phyloP scores from a whole-genome alignment of 1,140 invertebrate species.

The Thrips palmi region DNA sequence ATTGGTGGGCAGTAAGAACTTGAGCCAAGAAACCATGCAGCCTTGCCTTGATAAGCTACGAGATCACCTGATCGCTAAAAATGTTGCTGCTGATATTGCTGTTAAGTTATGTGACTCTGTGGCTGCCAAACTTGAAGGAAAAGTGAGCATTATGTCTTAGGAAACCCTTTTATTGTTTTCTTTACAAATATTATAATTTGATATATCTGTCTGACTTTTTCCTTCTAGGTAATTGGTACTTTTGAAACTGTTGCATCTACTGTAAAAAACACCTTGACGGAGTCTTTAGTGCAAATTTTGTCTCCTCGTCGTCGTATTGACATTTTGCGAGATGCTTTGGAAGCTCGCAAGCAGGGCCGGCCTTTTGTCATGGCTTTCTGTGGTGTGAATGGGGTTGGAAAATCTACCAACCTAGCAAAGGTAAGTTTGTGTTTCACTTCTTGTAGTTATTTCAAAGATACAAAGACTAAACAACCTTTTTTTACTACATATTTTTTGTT shows the following conservation, averaged over 20 bases:
- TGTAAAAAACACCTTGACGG: constrained; percentile 62
- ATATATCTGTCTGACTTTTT: constrained; percentile 1
- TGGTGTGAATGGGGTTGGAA: constrained; percentile 98
- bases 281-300: constrained; percentile 77
- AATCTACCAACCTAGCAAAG: constrained; percentile 98
- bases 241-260: constrained; percentile 78
- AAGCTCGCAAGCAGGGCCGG: constrained; percentile 57
- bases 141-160: constrained; percentile 30
- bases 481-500: neutral
- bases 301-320: constrained; percentile 90
- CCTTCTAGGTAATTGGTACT: constrained; percentile 44
- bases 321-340: constrained; percentile 88
- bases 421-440: constrained; percentile 19
- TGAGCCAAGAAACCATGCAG: constrained; percentile 52
- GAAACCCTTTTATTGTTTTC: constrained; percentile 3
- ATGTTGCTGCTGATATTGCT: constrained; percentile 94
- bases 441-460: neutral
- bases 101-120: constrained; percentile 91
- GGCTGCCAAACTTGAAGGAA: constrained; percentile 79
- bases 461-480: neutral
- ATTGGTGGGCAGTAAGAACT: constrained; percentile 64
- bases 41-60: constrained; percentile 87
- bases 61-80: constrained; percentile 93
- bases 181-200: neutral
- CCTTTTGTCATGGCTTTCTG: constrained; percentile 97